These are phyloP conservation scores for Arvicanthis niloticus DNA, from an alignment of 2,113 vertebrate species.

Conservation along the genomic window DNA sequence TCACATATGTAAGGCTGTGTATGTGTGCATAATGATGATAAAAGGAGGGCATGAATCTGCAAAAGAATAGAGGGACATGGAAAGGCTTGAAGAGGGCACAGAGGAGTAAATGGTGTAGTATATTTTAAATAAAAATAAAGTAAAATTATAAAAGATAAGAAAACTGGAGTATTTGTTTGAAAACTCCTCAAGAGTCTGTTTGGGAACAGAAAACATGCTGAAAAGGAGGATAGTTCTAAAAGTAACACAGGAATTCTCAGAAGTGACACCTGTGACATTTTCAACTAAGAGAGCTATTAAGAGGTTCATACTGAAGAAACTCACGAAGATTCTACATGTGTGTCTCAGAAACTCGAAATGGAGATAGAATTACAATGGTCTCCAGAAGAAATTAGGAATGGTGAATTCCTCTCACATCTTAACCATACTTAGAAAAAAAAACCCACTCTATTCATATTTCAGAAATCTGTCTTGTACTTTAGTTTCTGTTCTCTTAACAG, in stretches of 20 bases:
- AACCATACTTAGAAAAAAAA: constrained; percentile 12
- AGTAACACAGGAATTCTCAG: background rate
- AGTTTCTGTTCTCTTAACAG: background rate
- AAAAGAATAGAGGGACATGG: background rate
- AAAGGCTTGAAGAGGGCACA: background rate
- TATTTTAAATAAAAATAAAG: background rate
- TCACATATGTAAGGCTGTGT: background rate
- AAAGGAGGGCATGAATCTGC: background rate
- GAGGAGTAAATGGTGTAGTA: background rate
- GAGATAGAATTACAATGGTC: background rate
- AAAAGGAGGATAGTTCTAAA: background rate
- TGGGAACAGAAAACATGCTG: background rate
- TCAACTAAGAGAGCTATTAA: background rate
- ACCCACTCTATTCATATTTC: background rate
- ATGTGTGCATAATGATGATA: background rate
- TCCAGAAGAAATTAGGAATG: background rate
- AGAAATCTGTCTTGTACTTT: background rate
- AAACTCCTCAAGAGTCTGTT: background rate
- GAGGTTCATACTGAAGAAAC: background rate
- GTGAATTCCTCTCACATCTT: background rate
- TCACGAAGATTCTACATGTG: background rate
- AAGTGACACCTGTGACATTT: background rate
- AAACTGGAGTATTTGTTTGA: background rate
- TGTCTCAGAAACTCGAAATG: background rate
- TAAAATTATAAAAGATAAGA: background rate